These are phyloP conservation scores for Dendrolimus pini DNA, from an alignment of 2,888 invertebrate genomes.

Conservation along the genomic window DNA sequence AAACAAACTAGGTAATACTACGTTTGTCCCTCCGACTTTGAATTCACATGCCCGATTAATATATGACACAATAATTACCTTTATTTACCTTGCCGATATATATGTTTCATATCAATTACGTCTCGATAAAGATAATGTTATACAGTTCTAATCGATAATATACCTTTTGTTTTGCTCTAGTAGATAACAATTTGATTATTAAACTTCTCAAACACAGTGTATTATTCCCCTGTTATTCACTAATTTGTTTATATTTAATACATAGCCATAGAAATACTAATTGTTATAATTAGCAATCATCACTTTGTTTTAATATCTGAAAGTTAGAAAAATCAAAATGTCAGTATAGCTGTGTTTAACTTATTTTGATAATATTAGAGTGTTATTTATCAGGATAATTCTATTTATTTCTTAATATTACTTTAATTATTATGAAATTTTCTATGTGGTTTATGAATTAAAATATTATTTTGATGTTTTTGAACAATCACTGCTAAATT, in stretches of 20 bases:
- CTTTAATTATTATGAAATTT: too few relatives aligned
- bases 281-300: neutral
- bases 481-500: too few relatives aligned
- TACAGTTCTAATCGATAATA: constrained; percentile 30
- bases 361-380: too few relatives aligned
- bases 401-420: too few relatives aligned
- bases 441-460: too few relatives aligned
- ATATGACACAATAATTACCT: constrained; percentile 36
- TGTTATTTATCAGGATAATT: too few relatives aligned
- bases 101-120: constrained; percentile 65
- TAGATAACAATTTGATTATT: neutral
- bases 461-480: too few relatives aligned
- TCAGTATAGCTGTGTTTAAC: too few relatives aligned
- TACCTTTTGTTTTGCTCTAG: constrained; percentile 21
- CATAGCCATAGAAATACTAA: too few relatives aligned
- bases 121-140: constrained; percentile 47
- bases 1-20: too few relatives aligned
- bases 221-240: neutral
- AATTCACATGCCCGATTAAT: constrained; percentile 39
- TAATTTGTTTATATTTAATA: neutral
- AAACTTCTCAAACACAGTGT: neutral
- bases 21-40: constrained; percentile 2
- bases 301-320: too few relatives aligned
- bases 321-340: too few relatives aligned
- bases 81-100: constrained; percentile 55